Percentiles rank a stretch among this genome's conserved stretches.
Evolutionary conservation across 2,113 vertebrate genomes (phyloP).

Genomic region (Phycodurus eques): DNA sequence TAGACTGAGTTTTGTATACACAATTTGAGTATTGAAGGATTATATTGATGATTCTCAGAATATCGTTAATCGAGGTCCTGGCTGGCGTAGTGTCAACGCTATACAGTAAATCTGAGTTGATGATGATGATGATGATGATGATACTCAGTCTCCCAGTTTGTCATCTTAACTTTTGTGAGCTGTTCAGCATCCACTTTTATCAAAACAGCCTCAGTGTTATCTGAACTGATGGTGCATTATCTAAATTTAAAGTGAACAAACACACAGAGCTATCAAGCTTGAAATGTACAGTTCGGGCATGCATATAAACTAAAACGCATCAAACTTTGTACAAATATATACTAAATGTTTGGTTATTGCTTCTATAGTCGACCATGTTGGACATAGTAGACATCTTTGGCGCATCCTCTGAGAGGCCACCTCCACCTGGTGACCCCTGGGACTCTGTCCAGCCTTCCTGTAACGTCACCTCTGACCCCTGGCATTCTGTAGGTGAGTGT

Average conservation of each 20-base stretch:
- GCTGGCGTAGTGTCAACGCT: no score
- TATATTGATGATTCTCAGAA: no score
- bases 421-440: constrained; percentile 64
- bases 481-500: constrained; percentile 72
- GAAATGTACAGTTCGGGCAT: not conserved
- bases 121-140: not conserved
- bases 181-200: not conserved
- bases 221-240: not conserved
- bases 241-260: no score
- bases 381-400: constrained; percentile 90
- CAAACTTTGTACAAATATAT: not conserved
- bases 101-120: no score
- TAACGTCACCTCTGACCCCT: constrained; percentile 63
- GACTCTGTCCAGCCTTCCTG: constrained; percentile 41
- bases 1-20: no score
- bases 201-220: not conserved
- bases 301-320: not conserved
- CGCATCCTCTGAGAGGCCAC: constrained; percentile 60
- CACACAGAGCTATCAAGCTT: no score
- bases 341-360: constrained; percentile 17
- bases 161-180: not conserved
- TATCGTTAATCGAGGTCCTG: no score
- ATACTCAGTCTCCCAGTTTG: not conserved
- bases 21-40: no score
- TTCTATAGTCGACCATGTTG: constrained; percentile 83